phyloP scores from a whole-genome alignment of 2,888 invertebrate genomes.

The Ephialtes manifestator region DNA sequence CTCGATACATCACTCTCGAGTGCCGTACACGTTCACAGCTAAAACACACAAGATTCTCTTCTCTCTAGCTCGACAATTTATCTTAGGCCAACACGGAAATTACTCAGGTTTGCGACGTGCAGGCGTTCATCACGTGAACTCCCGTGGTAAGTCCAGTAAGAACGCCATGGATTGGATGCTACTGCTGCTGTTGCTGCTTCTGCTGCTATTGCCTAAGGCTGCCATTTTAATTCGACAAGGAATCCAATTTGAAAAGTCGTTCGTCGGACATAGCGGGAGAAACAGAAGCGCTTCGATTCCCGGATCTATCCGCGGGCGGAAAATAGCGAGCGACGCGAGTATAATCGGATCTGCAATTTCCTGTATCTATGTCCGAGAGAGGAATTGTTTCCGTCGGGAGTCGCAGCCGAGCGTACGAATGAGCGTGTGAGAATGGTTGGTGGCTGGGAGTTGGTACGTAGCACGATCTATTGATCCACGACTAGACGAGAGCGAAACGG shows the following conservation, averaged over 20 bases:
- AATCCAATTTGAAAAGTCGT: conserved; percentile 41
- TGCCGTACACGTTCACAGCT: background rate
- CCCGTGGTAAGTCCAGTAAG: background rate
- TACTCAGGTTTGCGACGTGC: conserved; percentile 6
- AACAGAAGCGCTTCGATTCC: conserved; percentile 9
- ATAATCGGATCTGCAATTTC: conserved; percentile 68
- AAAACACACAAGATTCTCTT: background rate
- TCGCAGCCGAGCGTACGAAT: conserved; percentile 29
- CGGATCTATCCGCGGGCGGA: conserved; percentile 17
- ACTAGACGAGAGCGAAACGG: conserved; percentile 33
- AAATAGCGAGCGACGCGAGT: conserved; percentile 48
- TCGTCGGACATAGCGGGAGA: background rate
- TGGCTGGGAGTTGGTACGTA: conserved; percentile 8
- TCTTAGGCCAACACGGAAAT: conserved; percentile 10
- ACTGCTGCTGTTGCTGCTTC: background rate
- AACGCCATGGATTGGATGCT: background rate
- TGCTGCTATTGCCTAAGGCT: background rate
- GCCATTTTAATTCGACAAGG: conserved; percentile 24
- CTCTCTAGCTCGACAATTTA: background rate
- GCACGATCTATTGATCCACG: conserved; percentile 57
- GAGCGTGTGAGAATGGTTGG: conserved; percentile 20
- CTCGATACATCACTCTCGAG: background rate
- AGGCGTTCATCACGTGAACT: background rate
- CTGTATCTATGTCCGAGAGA: conserved; percentile 62
- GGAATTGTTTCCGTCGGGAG: conserved; percentile 63